Conservation (phyloP, 1,140 invertebrate species). For the Drosophila ohnishii region DNA sequence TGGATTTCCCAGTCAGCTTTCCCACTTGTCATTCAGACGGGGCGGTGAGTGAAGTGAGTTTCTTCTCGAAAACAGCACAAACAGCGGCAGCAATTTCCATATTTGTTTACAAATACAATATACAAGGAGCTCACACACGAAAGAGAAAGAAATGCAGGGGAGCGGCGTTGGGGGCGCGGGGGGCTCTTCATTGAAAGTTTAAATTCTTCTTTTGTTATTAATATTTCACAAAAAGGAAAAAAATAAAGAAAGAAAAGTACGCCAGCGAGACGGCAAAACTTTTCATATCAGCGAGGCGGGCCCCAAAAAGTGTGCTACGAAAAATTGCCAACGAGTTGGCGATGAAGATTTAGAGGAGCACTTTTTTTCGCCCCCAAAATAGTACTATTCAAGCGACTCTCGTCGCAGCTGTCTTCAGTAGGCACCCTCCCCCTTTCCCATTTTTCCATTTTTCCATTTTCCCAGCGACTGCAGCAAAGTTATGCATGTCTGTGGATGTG, state of each 20-base stretch:
- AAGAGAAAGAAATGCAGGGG: not conserved
- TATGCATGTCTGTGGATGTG: constrained; percentile 44
- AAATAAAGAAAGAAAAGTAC: constrained; percentile 1
- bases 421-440: not conserved
- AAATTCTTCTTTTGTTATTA: constrained; percentile 79
- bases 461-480: constrained; percentile 54
- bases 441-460: constrained; percentile 8
- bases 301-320: constrained; percentile 29
- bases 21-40: constrained; percentile 32
- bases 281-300: constrained; percentile 12
- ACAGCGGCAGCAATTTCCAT: constrained; percentile 58
- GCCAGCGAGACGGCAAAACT: constrained; percentile 10
- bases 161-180: not conserved
- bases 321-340: constrained; percentile 16
- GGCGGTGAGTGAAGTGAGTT: constrained; percentile 22
- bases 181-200: constrained; percentile 73
- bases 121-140: constrained; percentile 37
- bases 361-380: not conserved
- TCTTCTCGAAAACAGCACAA: constrained; percentile 33
- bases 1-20: not conserved
- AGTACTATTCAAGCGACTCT: constrained; percentile 31
- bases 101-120: constrained; percentile 61
- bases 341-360: constrained; percentile 7
- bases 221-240: constrained; percentile 57
- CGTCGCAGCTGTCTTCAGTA: constrained; percentile 30